Evolutionary conservation across 2,797 vertebrate genomes (phyloP), one percentile per base, ranked within the genome.

Genomic region (Spinus olivaceus): DNA sequence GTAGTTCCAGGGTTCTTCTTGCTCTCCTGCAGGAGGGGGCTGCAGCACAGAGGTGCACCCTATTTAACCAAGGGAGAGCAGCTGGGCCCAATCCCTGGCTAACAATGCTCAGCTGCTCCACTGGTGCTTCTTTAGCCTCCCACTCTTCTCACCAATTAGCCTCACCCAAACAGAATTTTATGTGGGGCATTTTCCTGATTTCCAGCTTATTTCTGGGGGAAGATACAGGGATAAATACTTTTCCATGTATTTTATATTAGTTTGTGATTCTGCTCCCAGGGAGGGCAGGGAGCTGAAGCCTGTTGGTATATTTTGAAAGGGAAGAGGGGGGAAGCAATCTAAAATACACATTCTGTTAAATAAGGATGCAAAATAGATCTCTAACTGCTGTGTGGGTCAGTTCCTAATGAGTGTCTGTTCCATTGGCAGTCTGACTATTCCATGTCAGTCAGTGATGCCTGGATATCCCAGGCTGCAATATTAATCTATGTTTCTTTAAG

Each of bases 401-500:
- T 35, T 85, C 57, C 60, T 56, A 21, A n/a, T 11, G 15, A 51
- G 19, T 35, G 16, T 46, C 49, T 67, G 32, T 63, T 88, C 72
- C 53, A 8, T 0, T 46, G 66, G 28, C 35, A 37, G 17, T 9
- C 35, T 59, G 56, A 27, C 24, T 59, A 11, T 27, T 59, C 33
- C 35, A 13, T 37, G 33, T 27, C 57, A 59, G 57, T 28, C 61
- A 51, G 12, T 16, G 39, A 47, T 61, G 51, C n/a, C 61, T 32
- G 51, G 24, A 32, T 42, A 18, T 25, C 49, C 12, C 27, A 57
- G 46, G 41, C 30, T 80, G 65, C 35, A 56, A 32, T 61, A 41
- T 27, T 64, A 56, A 47, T 14, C 15, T 4, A 41, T 82, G 50
- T 76, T 91, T 85, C 95, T 95, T 95, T 95, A 96, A 95, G 85